A percentile compares a stretch with the other conserved stretches of the same genome.
These are phyloP conservation scores for Pelosia muscerda DNA, from an alignment of 2,888 invertebrate species.

Conservation along the genomic window DNA sequence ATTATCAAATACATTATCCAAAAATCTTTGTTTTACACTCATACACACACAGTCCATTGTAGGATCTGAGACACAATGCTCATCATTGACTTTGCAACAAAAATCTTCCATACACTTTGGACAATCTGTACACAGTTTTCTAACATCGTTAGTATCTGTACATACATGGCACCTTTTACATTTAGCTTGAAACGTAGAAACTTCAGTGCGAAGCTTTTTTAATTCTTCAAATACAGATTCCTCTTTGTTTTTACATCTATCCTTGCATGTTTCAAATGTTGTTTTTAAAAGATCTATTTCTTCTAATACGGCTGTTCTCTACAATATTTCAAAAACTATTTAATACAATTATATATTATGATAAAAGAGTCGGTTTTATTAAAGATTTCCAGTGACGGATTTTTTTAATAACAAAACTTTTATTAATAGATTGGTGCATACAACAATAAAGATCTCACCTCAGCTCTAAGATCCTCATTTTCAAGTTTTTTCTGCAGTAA, in stretches of 20 bases:
- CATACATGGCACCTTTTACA: constrained; percentile 69
- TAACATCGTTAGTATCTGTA: constrained; percentile 68
- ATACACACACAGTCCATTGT: constrained; percentile 72
- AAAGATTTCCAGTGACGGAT: neutral
- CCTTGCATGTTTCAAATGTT: constrained; percentile 64
- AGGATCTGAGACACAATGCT: constrained; percentile 63
- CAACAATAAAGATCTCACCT: constrained; percentile 54
- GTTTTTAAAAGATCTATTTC: constrained; percentile 69
- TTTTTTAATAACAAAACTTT: neutral
- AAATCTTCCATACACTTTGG: constrained; percentile 68
- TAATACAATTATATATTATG: too few relatives aligned
- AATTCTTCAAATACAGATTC: constrained; percentile 62
- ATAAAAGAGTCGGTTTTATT: neutral
- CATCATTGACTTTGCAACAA: constrained; percentile 62
- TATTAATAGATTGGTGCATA: too few relatives aligned
- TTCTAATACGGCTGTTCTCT: constrained; percentile 67
- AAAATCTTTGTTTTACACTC: constrained; percentile 70
- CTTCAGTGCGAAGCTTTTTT: constrained; percentile 60
- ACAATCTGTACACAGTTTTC: constrained; percentile 73
- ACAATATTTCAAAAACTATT: constrained; percentile 38
- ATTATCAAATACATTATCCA: constrained; percentile 80
- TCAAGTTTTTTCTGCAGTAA: constrained; percentile 74
- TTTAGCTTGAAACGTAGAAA: constrained; percentile 55
- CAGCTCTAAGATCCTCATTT: constrained; percentile 72
- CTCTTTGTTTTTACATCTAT: constrained; percentile 69